Evolutionary conservation across 2,113 vertebrate genomes (phyloP).

Genomic region (Prunella fulvescens): DNA sequence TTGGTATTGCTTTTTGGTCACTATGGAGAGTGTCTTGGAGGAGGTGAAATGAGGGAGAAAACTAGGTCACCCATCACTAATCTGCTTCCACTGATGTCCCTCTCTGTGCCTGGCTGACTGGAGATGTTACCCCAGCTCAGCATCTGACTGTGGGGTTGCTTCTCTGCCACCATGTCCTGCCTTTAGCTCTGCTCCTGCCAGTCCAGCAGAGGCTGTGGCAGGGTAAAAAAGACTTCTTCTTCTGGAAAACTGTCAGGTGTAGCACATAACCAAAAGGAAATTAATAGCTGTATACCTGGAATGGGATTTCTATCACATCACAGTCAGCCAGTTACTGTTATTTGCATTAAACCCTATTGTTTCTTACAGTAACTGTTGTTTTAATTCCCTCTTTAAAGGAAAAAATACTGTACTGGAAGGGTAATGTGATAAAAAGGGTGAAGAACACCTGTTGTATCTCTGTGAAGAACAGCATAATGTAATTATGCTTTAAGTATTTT

Average conservation of each 20-base stretch:
- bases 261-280: background rate
- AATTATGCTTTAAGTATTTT: background rate
- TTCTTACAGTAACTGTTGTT: background rate
- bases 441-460: background rate
- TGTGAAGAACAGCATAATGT: background rate
- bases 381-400: background rate
- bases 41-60: slow-evolving; percentile 3
- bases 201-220: background rate
- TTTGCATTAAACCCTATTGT: background rate
- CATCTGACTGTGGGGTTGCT: background rate
- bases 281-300: background rate
- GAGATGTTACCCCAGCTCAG: background rate
- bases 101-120: background rate
- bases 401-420: background rate
- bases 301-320: background rate
- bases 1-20: background rate
- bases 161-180: background rate
- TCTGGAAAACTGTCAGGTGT: background rate
- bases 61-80: background rate
- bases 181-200: background rate
- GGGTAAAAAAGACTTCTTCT: background rate
- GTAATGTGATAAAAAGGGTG: background rate
- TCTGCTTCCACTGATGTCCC: background rate
- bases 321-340: background rate
- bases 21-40: background rate